Evolutionary conservation across 2,888 invertebrate species (phyloP), one percentile per base, ranked within the genome.

Genomic region (Eilema sororculum): DNA sequence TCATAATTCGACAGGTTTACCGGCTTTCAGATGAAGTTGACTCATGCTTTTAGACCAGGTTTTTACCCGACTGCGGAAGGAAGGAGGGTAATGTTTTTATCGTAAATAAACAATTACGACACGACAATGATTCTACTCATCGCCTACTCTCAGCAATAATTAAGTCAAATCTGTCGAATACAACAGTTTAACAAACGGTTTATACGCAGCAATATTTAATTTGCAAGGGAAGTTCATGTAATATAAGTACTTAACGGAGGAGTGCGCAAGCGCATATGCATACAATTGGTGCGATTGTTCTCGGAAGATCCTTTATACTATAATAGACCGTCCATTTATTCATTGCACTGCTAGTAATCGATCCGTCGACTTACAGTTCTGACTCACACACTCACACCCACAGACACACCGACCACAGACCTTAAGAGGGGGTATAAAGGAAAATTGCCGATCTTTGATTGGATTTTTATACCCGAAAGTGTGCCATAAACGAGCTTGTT

Each of bases 301-400:
- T 74, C 73, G 74, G 71, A 60, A 66, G 62, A 79, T 76, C 74
- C 67, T 80, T 67, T 72, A 74, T 67, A 61, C 67, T 72, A 57
- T 79, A 79, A 75, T 80, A 71, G 75, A 61, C 64, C 71, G 68
- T 78, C 72, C 76, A 76, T 82, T 76, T 79, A 80, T 76, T 76
- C 72, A 78, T 13, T 71, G 64, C 60, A 71, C 57, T 68, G 65
- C 65, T 68, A 69, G 71, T 72, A 74, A 78, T 74, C 71, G 65
- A 73, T 69, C 61, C 69, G 64, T 64, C 72, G 67, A 70, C 68
- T 62, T 69, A 61, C 20, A 65, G 72, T 69, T 52, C 20, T 62
- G 72, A 66, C 65, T 57, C 76, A 67, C 75, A 65, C 75, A 81
- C 69, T 66, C 65, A 65, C 76, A 67, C 75, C 67, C 75, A 81